phyloP scores from a whole-genome alignment of 2,797 vertebrate genomes.

The Sebastes steindachneri region DNA sequence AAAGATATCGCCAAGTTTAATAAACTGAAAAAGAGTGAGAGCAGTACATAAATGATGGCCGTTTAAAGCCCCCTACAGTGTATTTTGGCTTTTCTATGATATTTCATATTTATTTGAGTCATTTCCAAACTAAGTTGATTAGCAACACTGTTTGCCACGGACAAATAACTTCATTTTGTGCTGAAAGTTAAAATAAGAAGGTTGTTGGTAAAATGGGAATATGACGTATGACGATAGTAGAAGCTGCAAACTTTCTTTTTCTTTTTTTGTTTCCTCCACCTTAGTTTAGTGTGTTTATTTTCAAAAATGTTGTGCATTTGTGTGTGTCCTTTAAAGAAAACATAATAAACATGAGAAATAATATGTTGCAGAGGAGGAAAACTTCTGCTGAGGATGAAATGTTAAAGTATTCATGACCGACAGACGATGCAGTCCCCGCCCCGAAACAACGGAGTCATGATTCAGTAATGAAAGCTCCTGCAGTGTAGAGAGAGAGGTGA shows the following conservation, averaged over 20 bases:
- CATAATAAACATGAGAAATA: neutral
- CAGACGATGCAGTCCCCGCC: neutral
- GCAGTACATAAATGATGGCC: neutral
- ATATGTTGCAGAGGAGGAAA: neutral
- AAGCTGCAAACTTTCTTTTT: too few relatives aligned
- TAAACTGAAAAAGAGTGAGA: neutral
- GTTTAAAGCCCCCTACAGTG: neutral
- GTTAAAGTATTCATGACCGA: slow-evolving; percentile 26
- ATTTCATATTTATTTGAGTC: too few relatives aligned
- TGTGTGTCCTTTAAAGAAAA: neutral
- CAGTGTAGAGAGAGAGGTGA: slow-evolving; percentile 15
- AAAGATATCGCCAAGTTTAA: too few relatives aligned
- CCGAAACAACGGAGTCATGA: slow-evolving; percentile 4
- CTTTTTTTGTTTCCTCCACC: too few relatives aligned
- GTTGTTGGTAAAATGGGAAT: neutral
- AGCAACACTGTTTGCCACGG: too few relatives aligned
- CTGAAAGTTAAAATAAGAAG: too few relatives aligned
- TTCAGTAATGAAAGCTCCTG: slow-evolving; percentile 25
- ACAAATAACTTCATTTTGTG: too few relatives aligned
- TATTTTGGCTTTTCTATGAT: too few relatives aligned
- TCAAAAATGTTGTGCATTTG: too few relatives aligned
- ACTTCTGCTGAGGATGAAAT: slow-evolving; percentile 3
- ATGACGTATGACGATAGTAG: too few relatives aligned
- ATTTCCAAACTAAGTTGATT: too few relatives aligned
- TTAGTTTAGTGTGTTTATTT: too few relatives aligned